These are phyloP conservation scores for Leptopilina boulardi DNA, from an alignment of 1,140 invertebrate species.

Conservation along the genomic window DNA sequence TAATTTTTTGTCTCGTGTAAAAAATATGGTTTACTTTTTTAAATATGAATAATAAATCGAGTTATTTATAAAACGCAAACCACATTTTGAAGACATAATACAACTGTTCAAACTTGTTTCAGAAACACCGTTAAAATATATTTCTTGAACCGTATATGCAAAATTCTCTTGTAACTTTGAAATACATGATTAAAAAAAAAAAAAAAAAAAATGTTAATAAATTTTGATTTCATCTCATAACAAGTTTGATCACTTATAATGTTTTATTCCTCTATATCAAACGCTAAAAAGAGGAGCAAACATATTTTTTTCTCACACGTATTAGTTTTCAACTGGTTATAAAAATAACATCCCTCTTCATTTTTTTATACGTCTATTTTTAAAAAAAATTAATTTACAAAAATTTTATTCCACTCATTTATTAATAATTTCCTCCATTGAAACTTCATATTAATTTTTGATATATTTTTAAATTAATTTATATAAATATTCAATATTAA, in stretches of 20 bases:
- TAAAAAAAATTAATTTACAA: too few relatives aligned
- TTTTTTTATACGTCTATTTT: too few relatives aligned
- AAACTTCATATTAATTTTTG: too few relatives aligned
- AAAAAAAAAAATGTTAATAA: neutral
- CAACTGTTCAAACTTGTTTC: slow-evolving; percentile 9
- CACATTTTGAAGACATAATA: slow-evolving; percentile 8
- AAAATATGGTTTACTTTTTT: neutral
- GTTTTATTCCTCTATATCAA: too few relatives aligned
- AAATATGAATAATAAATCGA: neutral
- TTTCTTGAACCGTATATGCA: neutral
- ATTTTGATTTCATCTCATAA: neutral
- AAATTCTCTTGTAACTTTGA: neutral
- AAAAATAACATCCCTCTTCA: too few relatives aligned
- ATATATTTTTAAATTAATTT: too few relatives aligned
- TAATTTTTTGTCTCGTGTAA: neutral
- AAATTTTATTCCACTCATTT: too few relatives aligned
- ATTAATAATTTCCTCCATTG: too few relatives aligned
- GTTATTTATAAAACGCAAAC: neutral
- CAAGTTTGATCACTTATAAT: neutral
- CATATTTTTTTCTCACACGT: too few relatives aligned
- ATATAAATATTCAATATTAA: too few relatives aligned
- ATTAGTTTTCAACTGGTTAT: too few relatives aligned
- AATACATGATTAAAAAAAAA: neutral
- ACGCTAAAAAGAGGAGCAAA: too few relatives aligned
- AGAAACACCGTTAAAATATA: neutral